phyloP scores from a whole-genome alignment of 2,888 invertebrate genomes.

The Metopia argyrocephala region DNA sequence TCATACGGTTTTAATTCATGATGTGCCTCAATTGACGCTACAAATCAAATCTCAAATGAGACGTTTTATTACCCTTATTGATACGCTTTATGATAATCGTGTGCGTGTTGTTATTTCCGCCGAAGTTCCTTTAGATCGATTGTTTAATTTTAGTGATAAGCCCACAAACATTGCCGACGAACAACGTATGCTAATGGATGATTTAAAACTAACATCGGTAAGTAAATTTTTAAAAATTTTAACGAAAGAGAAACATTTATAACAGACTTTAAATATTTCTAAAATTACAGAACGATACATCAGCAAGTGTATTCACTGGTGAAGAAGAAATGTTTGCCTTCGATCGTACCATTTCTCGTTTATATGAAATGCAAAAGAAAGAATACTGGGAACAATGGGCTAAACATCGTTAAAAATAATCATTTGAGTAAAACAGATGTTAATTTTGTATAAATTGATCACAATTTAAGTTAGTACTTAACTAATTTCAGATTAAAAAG shows the following conservation, averaged over 20 bases:
- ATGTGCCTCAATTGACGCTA: slow-evolving; percentile 91
- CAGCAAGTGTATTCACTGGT: slow-evolving; percentile 96
- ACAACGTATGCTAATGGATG: slow-evolving; percentile 95
- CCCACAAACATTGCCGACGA: slow-evolving; percentile 83
- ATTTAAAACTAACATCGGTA: slow-evolving; percentile 89
- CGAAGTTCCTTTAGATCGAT: slow-evolving; percentile 85
- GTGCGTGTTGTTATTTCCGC: slow-evolving; percentile 92
- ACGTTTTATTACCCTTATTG: slow-evolving; percentile 97
- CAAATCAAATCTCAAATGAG: slow-evolving; percentile 91
- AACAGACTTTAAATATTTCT: background rate
- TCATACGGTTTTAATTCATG: slow-evolving; percentile 94
- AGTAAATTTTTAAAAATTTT: no score
- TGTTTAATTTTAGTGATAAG: slow-evolving; percentile 81
- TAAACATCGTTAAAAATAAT: slow-evolving; percentile 75
- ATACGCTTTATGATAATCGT: slow-evolving; percentile 96
- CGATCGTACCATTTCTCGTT: slow-evolving; percentile 94
- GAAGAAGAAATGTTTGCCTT: slow-evolving; percentile 99
- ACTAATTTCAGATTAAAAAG: background rate
- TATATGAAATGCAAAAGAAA: slow-evolving; percentile 97
- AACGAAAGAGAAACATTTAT: background rate
- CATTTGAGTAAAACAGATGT: background rate
- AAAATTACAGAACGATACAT: slow-evolving; percentile 83
- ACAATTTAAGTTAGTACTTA: slow-evolving; percentile 35
- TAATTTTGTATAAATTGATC: slow-evolving; percentile 19
- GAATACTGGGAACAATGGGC: slow-evolving; percentile 95